Conservation (phyloP, 2,888 invertebrate species). For the Steromphala cineraria region DNA sequence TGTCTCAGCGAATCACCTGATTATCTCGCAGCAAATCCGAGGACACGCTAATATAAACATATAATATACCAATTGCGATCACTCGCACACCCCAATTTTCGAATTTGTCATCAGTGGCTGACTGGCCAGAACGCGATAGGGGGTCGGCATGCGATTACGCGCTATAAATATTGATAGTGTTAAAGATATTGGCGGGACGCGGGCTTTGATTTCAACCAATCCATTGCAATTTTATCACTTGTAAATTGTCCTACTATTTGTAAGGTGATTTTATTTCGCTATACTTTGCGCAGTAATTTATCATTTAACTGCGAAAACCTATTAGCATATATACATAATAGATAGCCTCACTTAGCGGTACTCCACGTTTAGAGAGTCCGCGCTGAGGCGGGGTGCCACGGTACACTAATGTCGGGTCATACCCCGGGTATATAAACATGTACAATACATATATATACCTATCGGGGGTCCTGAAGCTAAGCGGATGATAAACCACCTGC, state of each 20-base stretch:
- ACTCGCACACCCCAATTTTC: not conserved
- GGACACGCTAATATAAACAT: slow-evolving; percentile 3
- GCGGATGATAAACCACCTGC: no score
- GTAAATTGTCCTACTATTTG: not conserved
- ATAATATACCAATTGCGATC: not conserved
- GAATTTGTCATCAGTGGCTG: not conserved
- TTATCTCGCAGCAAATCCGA: not conserved
- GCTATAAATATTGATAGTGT: slow-evolving; percentile 13
- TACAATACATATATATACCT: no score
- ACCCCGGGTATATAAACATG: no score
- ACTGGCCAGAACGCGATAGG: not conserved
- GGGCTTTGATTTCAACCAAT: not conserved
- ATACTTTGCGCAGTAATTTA: not conserved
- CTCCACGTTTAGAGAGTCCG: no score
- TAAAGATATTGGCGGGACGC: not conserved
- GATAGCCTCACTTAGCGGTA: not conserved
- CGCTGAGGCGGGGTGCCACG: no score
- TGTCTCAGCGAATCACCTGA: not conserved
- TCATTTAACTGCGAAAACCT: not conserved
- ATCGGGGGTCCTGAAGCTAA: no score
- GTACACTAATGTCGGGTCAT: no score
- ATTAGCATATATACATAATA: not conserved
- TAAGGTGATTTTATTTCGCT: not conserved
- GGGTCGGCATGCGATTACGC: not conserved
- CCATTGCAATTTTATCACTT: slow-evolving; percentile 2